These are phyloP conservation scores for Microhierax caerulescens DNA, from an alignment of 2,797 vertebrate species.

Conservation along the genomic window DNA sequence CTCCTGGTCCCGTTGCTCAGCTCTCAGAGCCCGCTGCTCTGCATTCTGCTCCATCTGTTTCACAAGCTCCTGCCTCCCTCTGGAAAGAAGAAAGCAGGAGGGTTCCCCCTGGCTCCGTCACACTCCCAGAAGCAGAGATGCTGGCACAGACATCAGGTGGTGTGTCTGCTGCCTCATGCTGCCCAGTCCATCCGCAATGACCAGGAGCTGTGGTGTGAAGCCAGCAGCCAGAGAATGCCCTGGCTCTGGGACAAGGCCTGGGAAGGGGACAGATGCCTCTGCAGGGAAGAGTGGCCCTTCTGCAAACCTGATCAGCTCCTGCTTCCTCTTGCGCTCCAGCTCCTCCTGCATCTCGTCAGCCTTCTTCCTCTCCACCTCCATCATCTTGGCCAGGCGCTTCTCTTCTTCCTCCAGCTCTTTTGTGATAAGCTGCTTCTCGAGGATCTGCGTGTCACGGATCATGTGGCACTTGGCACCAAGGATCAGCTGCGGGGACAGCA, in stretches of 20 bases:
- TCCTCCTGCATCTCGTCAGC: conserved; percentile 79
- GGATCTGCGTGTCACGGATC: conserved; percentile 84
- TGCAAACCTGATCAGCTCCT: conserved; percentile 79
- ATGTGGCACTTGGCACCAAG: conserved; percentile 86
- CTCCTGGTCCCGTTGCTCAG: conserved; percentile 81
- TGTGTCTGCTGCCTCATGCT: not conserved
- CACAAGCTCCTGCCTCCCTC: conserved; percentile 81
- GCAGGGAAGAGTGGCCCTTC: fast-evolving
- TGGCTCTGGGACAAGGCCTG: not conserved
- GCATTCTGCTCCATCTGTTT: conserved; percentile 82
- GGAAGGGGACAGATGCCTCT: not conserved
- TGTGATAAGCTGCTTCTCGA: conserved; percentile 83
- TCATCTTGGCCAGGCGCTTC: conserved; percentile 83
- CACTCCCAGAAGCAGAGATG: fast-evolving
- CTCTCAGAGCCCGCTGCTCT: conserved; percentile 75
- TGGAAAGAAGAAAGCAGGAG: conserved; percentile 11
- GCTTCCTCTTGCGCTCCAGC: conserved; percentile 73
- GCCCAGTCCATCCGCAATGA: fast-evolving
- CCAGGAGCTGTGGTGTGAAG: no score
- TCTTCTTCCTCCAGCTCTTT: conserved; percentile 83
- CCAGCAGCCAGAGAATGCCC: fast-evolving
- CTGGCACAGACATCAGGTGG: fast-evolving
- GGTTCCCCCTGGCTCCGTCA: fast-evolving
- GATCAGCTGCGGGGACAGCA: conserved; percentile 77
- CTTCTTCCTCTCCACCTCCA: conserved; percentile 83